Percentiles rank a stretch among this genome's conserved stretches.
Evolutionary conservation across 2,113 vertebrate species (phyloP).

Genomic region (Meleagris gallopavo): DNA sequence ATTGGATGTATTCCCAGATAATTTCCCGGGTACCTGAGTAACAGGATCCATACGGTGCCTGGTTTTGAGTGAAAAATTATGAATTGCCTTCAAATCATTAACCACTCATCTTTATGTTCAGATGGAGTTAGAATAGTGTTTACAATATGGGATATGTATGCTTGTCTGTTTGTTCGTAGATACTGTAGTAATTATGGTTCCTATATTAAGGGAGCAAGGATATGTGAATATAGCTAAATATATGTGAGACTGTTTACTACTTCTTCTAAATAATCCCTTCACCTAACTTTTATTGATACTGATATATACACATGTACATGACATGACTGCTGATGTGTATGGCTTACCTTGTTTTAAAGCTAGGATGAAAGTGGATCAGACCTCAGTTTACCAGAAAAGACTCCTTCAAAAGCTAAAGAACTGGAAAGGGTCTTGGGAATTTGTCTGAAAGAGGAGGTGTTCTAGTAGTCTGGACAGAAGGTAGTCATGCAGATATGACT

Average conservation of each 20-base stretch:
- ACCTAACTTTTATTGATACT: background rate
- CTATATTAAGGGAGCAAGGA: background rate
- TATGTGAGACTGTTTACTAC: background rate
- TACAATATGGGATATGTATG: background rate
- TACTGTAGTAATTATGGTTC: background rate
- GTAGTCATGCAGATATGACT: background rate
- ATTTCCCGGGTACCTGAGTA: background rate
- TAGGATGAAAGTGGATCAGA: background rate
- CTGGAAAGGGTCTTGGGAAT: background rate
- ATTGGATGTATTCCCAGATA: background rate
- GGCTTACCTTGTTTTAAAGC: background rate
- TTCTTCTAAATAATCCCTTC: background rate
- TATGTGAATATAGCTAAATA: background rate
- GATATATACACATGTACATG: background rate
- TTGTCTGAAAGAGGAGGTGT: background rate
- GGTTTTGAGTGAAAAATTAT: background rate
- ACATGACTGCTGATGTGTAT: background rate
- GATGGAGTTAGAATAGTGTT: background rate
- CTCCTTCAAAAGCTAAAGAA: background rate
- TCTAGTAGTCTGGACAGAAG: background rate
- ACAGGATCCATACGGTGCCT: background rate
- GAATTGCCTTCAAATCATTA: background rate
- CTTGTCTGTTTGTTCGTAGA: background rate
- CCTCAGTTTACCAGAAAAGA: background rate
- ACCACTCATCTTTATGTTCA: background rate